Conservation (phyloP, 2,888 invertebrate genomes). For the Amphipoea lucens region DNA sequence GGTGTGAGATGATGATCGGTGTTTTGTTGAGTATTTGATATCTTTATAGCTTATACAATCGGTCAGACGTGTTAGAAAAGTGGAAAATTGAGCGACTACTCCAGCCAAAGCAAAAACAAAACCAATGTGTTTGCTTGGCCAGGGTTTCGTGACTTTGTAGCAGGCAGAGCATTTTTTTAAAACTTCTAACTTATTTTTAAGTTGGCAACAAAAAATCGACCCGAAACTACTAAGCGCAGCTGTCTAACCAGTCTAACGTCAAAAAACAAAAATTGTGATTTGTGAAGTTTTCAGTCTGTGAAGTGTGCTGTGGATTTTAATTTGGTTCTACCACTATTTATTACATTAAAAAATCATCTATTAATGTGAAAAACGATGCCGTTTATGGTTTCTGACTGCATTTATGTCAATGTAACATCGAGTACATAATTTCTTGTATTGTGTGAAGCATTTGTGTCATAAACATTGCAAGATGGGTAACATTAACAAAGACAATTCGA, state of each 20-base stretch:
- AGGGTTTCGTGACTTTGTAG: not conserved
- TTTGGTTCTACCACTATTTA: not conserved
- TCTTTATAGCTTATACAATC: too few species aligned
- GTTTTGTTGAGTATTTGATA: not conserved
- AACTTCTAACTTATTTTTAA: not conserved
- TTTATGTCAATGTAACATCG: slow-evolving; percentile 68
- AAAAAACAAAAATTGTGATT: slow-evolving; percentile 8
- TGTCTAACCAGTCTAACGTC: slow-evolving; percentile 16
- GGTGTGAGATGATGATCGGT: too few species aligned
- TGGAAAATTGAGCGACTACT: not conserved
- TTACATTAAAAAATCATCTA: slow-evolving; percentile 22
- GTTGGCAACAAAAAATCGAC: slow-evolving; percentile 37
- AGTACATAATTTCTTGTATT: slow-evolving; percentile 71
- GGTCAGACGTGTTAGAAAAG: not conserved
- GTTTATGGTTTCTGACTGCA: slow-evolving; percentile 56
- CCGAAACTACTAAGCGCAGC: not conserved
- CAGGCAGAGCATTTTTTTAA: not conserved
- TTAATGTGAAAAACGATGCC: slow-evolving; percentile 61
- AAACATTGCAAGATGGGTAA: slow-evolving; percentile 77
- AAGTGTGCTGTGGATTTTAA: not conserved
- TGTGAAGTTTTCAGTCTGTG: slow-evolving; percentile 2
- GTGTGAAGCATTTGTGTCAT: slow-evolving; percentile 54
- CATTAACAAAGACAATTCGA: slow-evolving; percentile 75
- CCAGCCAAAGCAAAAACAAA: not conserved
- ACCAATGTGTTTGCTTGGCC: not conserved